Evolutionary conservation across 2,797 vertebrate species (phyloP).

Genomic region (Bufotes viridis): DNA sequence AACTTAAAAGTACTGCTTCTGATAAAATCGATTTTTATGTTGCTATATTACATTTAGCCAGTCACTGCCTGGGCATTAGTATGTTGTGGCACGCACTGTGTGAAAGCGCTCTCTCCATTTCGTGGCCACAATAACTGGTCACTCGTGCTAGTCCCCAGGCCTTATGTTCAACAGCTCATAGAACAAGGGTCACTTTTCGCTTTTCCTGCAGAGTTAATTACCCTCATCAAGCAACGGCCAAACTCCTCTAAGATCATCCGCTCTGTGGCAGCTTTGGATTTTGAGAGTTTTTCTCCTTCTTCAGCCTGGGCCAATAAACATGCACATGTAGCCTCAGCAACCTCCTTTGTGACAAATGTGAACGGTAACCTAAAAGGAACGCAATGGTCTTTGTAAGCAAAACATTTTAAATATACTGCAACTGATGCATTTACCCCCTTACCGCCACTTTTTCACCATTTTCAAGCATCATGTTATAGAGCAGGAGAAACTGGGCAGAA

Average conservation of each 20-base stretch:
- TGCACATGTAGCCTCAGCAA: constrained; percentile 92
- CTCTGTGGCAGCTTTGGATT: constrained; percentile 87
- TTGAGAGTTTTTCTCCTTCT: constrained; percentile 85
- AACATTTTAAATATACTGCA: too few relatives aligned
- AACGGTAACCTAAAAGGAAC: constrained; percentile 85
- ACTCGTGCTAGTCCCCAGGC: constrained; percentile 41
- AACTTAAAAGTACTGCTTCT: constrained; percentile 71
- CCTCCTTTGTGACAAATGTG: constrained; percentile 96
- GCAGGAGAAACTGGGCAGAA: too few relatives aligned
- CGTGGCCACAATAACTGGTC: constrained; percentile 58
- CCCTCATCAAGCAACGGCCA: constrained; percentile 95
- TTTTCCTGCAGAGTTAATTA: constrained; percentile 95
- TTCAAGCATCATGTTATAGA: too few relatives aligned
- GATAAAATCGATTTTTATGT: constrained; percentile 71
- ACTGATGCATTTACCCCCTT: too few relatives aligned
- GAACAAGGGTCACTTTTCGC: constrained; percentile 91
- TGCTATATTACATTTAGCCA: constrained; percentile 66
- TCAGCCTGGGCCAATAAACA: constrained; percentile 95
- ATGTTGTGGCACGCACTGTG: constrained; percentile 65
- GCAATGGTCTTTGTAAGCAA: not conserved
- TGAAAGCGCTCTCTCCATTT: not conserved
- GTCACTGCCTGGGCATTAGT: constrained; percentile 72
- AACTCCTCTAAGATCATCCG: constrained; percentile 96
- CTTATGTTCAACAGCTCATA: constrained; percentile 86
- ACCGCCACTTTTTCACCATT: too few relatives aligned